A percentile compares a stretch with the other conserved stretches of the same genome.
Conservation (phyloP, 2,113 vertebrate species). For the Lonchura striata region DNA sequence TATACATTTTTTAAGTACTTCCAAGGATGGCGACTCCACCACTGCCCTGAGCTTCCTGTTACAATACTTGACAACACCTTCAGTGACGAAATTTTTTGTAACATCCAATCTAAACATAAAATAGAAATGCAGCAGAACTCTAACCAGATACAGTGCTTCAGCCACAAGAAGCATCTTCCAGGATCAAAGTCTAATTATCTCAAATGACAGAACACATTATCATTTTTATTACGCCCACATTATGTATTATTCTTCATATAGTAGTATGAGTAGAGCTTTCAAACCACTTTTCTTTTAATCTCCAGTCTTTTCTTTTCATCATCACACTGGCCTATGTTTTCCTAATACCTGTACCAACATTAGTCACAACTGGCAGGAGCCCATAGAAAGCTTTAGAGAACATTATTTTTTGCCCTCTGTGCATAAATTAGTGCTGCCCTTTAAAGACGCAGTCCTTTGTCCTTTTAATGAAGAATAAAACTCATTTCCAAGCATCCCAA, state of each 20-base stretch:
- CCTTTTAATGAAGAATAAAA: slow-evolving; percentile 64
- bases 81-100: not conserved
- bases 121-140: not conserved
- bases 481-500: slow-evolving; percentile 59
- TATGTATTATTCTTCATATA: slow-evolving; percentile 44
- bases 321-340: slow-evolving; percentile 24
- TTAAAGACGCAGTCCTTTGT: slow-evolving; percentile 52
- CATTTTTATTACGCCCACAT: slow-evolving; percentile 22
- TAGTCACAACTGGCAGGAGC: slow-evolving; percentile 39
- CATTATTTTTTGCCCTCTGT: slow-evolving; percentile 62
- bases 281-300: slow-evolving; percentile 60
- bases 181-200: slow-evolving; percentile 49
- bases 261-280: slow-evolving; percentile 32
- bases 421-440: slow-evolving; percentile 56
- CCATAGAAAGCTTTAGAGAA: slow-evolving; percentile 29
- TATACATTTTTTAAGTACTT: not conserved
- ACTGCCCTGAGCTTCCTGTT: not conserved
- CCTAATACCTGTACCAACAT: slow-evolving; percentile 33
- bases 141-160: not conserved
- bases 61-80: not conserved
- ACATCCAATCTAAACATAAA: not conserved
- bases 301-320: slow-evolving; percentile 35
- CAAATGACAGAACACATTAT: slow-evolving; percentile 52
- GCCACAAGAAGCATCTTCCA: not conserved
- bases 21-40: not conserved